A percentile compares a stretch with the other conserved stretches of the same genome.
phyloP scores from a whole-genome alignment of 2,888 invertebrate species.

The Thera obeliscata region DNA sequence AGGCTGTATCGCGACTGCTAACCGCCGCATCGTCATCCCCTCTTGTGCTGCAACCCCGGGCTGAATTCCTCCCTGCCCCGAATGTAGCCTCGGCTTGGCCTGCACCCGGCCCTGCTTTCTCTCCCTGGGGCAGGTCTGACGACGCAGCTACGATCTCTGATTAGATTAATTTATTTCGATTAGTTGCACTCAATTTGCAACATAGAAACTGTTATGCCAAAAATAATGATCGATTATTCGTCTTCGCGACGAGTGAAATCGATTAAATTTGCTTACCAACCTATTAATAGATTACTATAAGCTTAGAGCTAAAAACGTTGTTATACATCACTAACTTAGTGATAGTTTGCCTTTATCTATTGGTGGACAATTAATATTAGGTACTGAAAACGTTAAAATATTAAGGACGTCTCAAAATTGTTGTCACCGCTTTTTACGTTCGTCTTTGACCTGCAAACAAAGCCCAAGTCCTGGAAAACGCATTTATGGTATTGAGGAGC shows the following conservation, averaged over 20 bases:
- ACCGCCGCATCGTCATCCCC: slow-evolving; percentile 69
- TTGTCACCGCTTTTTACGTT: background rate
- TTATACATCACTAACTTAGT: slow-evolving; percentile 16
- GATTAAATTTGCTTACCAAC: background rate
- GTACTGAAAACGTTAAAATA: background rate
- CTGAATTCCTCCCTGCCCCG: slow-evolving; percentile 72
- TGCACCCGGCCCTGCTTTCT: slow-evolving; percentile 69
- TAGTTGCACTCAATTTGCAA: background rate
- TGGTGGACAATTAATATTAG: background rate
- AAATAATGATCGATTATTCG: slow-evolving; percentile 4
- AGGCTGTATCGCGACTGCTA: slow-evolving; percentile 77
- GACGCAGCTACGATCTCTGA: slow-evolving; percentile 72
- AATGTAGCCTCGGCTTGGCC: slow-evolving; percentile 72
- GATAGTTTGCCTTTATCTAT: slow-evolving; percentile 1
- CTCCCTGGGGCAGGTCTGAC: slow-evolving; percentile 78
- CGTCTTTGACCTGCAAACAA: background rate
- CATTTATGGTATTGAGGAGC: slow-evolving; percentile 17
- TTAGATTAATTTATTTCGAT: slow-evolving; percentile 42
- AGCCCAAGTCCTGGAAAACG: background rate
- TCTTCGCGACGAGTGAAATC: background rate
- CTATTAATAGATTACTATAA: background rate
- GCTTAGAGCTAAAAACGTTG: background rate
- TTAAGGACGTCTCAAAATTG: background rate
- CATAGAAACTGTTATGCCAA: background rate
- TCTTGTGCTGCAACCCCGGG: slow-evolving; percentile 76